These are phyloP conservation scores for Neotoma lepida DNA, from an alignment of 2,113 vertebrate genomes.

Conservation along the genomic window DNA sequence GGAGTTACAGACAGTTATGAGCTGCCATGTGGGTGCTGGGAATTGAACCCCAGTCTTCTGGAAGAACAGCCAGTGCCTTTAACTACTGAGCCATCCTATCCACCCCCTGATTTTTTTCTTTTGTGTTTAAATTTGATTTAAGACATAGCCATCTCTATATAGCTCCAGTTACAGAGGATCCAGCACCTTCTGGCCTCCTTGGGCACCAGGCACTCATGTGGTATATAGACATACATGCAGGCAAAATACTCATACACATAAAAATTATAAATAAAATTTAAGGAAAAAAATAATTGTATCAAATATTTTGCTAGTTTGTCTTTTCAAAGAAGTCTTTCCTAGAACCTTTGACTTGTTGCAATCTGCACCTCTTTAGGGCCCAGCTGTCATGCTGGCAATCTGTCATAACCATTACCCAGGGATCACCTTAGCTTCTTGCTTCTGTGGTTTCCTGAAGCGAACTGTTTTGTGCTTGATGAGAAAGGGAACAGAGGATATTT, in stretches of 20 bases:
- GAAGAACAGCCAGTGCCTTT: not conserved
- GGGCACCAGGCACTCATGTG: not conserved
- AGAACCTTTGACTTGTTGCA: not conserved
- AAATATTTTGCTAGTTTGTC: not conserved
- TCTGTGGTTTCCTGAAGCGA: not conserved
- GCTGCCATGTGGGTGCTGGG: not conserved
- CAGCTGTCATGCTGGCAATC: not conserved
- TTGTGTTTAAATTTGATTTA: not conserved
- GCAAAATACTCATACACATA: not conserved
- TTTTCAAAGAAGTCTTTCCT: constrained; percentile 28
- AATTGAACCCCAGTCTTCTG: not conserved
- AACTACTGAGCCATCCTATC: not conserved
- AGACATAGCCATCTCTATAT: not conserved
- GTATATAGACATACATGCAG: not conserved
- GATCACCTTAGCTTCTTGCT: not conserved
- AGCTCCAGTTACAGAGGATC: not conserved
- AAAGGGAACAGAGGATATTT: not conserved
- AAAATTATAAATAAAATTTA: not conserved
- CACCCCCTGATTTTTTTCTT: not conserved
- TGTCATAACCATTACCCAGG: not conserved
- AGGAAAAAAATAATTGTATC: not conserved
- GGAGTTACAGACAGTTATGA: not conserved
- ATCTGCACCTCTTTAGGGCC: not conserved
- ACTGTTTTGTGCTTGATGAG: not conserved
- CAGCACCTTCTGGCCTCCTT: not conserved